Base-by-base conservation (phyloP, 2,113 vertebrate genomes). In the Herpetotheres cachinnans region DNA sequence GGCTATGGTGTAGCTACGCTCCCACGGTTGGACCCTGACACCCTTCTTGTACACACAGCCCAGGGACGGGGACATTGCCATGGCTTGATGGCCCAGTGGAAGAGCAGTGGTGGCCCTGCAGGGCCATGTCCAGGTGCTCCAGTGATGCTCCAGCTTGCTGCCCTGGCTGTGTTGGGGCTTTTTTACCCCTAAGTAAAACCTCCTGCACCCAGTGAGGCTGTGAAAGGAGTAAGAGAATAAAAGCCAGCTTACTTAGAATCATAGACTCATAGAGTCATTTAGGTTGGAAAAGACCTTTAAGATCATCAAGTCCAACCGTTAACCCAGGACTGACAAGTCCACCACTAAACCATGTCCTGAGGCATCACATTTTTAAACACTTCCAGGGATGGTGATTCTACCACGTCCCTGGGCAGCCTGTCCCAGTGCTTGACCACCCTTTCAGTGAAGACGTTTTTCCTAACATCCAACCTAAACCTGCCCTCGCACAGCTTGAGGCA, bases 201-300 rank as follows among this genome's bases (percentile, higher is more conserved):
- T 65, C 20, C 2, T 0, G 0, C 59, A 34, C 9, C 6, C 36
- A 59, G 29, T 5, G 17, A 74, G n/a, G 71, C n/a, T 65, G n/a
- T 32, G 8, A 46, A 27, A 25, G 47, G 7, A 82, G 20, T 17
- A 62, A 76, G 13, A 80, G 24, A 32, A 32, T 16, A 56, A 81
- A 67, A 77, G 6, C 15, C 50, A 42, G 17, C 0, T 22, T 44
- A 21, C 78, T 42, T 42, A 42, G 42, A 42, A 42, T 42, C 42
- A 42, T 14, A 42, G 42, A n/a, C n/a, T 42, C 11, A 42, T 42
- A 42, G 42, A 42, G 42, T 42, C 42, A 11, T 42, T 42, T 42
- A 13, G 42, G 42, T 42, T 42, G 42, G 42, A 42, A 42, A 42
- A 42, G 42, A 42, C 42, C 42, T 42, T 42, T 11, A 42, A 42